Evolutionary conservation across 2,888 invertebrate genomes (phyloP).

Genomic region (Parochlus steinenii): DNA sequence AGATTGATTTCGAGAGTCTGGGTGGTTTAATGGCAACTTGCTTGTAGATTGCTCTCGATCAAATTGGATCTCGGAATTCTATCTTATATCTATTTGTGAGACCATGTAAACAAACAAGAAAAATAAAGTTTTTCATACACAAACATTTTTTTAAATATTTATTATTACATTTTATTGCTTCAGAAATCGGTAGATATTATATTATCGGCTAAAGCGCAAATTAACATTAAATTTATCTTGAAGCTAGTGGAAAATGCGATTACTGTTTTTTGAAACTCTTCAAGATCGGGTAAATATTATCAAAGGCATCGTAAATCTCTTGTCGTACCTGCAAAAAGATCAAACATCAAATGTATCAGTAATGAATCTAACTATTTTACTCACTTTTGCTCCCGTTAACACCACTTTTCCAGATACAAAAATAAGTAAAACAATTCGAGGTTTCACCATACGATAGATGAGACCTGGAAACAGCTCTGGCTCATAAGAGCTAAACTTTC

Average conservation of each 20-base stretch:
- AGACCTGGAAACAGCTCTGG: conserved; percentile 97
- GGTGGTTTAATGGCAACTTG: conserved; percentile 73
- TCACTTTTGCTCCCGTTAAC: conserved; percentile 88
- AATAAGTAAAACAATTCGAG: conserved; percentile 88
- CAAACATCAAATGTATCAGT: too few species aligned
- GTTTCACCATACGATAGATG: conserved; percentile 96
- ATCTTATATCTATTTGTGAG: too few species aligned
- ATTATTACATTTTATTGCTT: neutral
- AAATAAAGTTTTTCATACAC: neutral
- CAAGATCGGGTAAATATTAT: conserved; percentile 90
- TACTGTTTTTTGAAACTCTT: conserved; percentile 86
- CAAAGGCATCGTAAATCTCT: conserved; percentile 80
- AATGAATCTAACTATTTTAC: too few species aligned
- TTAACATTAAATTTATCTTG: neutral
- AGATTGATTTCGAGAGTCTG: conserved; percentile 89
- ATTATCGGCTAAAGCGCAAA: neutral
- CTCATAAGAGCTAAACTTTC: conserved; percentile 76
- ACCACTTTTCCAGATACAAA: conserved; percentile 99
- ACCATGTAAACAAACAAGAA: too few species aligned
- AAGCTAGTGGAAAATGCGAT: conserved; percentile 5
- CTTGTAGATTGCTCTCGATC: conserved; percentile 32
- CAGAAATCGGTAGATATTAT: neutral
- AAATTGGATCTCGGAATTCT: neutral
- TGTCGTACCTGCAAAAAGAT: too few species aligned
- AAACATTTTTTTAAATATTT: too few species aligned